These are phyloP conservation scores for Heliconius melpomene DNA, from an alignment of 1,140 invertebrate species.

Conservation along the genomic window DNA sequence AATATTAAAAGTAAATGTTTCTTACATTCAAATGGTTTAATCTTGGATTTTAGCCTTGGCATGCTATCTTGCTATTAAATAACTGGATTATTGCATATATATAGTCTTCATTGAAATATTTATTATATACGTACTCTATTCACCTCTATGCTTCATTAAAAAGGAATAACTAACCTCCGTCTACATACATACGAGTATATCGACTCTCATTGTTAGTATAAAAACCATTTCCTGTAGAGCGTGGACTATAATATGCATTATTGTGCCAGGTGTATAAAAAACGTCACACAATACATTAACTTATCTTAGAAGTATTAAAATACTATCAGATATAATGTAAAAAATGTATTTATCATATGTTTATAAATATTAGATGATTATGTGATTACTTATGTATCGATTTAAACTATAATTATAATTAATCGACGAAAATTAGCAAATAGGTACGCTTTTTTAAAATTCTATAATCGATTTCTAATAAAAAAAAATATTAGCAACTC, in stretches of 20 bases:
- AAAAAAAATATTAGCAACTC: too few species aligned
- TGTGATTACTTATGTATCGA: too few species aligned
- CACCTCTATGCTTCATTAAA: background rate
- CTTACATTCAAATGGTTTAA: background rate
- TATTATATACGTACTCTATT: conserved; percentile 13
- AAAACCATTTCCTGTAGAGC: conserved; percentile 34
- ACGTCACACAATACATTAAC: conserved; percentile 7
- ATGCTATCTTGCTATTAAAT: background rate
- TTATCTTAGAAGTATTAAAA: background rate
- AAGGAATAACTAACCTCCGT: background rate
- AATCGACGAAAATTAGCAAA: too few species aligned
- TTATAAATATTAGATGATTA: too few species aligned
- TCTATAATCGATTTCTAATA: too few species aligned
- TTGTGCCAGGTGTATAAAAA: background rate
- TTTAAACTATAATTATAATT: background rate
- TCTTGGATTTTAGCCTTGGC: conserved; percentile 1
- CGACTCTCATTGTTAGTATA: conserved; percentile 30
- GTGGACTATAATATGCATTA: conserved; percentile 1
- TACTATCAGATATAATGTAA: background rate
- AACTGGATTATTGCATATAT: conserved; percentile 19
- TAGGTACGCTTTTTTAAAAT: too few species aligned
- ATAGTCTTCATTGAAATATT: conserved; percentile 20
- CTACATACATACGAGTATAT: background rate
- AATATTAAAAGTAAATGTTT: background rate
- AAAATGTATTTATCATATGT: background rate